phyloP scores from a whole-genome alignment of 1,140 invertebrate genomes.

The Zelostemma sp. region DNA sequence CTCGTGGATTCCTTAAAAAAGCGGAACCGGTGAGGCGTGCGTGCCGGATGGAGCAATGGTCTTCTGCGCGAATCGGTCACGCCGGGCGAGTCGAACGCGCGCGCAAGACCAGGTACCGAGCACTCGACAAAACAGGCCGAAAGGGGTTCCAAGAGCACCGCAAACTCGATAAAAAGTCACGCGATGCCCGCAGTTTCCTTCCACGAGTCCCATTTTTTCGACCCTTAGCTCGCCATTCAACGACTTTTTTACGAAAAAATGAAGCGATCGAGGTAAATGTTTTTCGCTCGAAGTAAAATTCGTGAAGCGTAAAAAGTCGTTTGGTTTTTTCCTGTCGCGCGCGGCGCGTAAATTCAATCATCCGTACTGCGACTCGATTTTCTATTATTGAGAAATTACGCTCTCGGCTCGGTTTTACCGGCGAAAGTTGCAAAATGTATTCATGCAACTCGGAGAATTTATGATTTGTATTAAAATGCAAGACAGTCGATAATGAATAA shows the following conservation, averaged over 20 bases:
- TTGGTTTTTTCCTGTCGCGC: too few species aligned
- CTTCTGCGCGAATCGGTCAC: constrained; percentile 30
- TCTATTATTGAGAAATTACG: constrained; percentile 1
- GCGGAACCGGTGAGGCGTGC: constrained; percentile 19
- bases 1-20: background rate
- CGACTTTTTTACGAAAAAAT: too few species aligned
- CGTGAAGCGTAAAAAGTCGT: too few species aligned
- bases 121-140: constrained; percentile 31
- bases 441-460: background rate
- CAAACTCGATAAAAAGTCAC: constrained; percentile 36
- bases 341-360: background rate
- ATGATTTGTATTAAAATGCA: background rate
- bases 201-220: too few species aligned
- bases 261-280: too few species aligned
- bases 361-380: background rate
- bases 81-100: constrained; percentile 26
- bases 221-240: too few species aligned
- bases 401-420: background rate
- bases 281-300: too few species aligned
- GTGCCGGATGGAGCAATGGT: constrained; percentile 35
- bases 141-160: constrained; percentile 13
- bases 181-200: too few species aligned
- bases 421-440: background rate
- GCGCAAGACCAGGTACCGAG: too few species aligned
- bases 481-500: constrained; percentile 3